Percentiles rank a stretch among this genome's conserved stretches.
phyloP scores from a whole-genome alignment of 2,113 vertebrate genomes.

The Nicator chloris region DNA sequence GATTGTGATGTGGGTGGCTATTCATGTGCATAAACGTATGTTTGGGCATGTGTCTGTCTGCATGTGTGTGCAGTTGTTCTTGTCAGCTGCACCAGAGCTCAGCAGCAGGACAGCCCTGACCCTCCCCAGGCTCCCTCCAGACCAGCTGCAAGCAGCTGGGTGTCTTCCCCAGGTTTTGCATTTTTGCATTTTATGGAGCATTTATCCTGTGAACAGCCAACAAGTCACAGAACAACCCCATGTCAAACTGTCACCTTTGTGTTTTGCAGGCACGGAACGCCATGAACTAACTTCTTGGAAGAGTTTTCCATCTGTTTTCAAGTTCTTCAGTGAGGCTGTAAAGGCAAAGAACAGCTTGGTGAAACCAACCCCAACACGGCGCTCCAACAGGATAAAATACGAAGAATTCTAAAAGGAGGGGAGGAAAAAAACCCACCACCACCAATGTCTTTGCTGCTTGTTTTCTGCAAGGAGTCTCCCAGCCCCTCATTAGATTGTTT shows the following conservation, averaged over 20 bases:
- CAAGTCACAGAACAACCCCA: not conserved
- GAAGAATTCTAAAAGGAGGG: slow-evolving; percentile 80
- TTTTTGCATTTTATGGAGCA: not conserved
- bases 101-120: not conserved
- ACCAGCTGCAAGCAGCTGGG: not conserved
- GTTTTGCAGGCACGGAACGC: slow-evolving; percentile 86
- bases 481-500: slow-evolving; percentile 80
- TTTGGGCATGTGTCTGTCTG: not conserved
- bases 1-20: not conserved
- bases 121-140: not conserved
- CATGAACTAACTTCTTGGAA: slow-evolving; percentile 97
- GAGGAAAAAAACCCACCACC: not conserved
- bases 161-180: accelerated
- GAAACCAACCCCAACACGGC: slow-evolving; percentile 79
- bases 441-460: not conserved
- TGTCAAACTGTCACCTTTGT: not conserved
- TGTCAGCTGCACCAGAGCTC: not conserved
- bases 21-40: accelerated
- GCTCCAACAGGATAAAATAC: slow-evolving; percentile 87
- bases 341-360: slow-evolving; percentile 79
- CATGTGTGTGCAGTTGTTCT: not conserved
- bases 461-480: slow-evolving; percentile 47
- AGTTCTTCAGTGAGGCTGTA: slow-evolving; percentile 82
- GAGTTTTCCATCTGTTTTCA: slow-evolving; percentile 92
- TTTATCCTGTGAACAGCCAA: not conserved